Evolutionary conservation across 2,888 invertebrate species (phyloP), one percentile per base, ranked within the genome.

Genomic region (Drosophila flavopinicola): DNA sequence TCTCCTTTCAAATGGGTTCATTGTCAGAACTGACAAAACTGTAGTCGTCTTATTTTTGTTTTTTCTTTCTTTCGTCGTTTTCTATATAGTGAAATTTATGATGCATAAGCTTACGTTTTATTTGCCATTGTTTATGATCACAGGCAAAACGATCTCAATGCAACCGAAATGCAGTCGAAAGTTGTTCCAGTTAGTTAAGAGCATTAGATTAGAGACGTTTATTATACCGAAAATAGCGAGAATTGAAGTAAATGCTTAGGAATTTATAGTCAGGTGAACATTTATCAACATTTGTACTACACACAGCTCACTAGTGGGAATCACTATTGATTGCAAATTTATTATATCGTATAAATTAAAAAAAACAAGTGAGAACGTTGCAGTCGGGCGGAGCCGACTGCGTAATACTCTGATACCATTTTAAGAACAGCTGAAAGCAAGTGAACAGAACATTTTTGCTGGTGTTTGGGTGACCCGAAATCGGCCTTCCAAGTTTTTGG

Each of bases 61-160:
- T 65, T 61, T 32, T 35, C 33, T 39, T 47, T 33, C 17, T 52
- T 29, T 52, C 10, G 9, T 35, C 37, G 20, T 52, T 57, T 59
- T 27, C 38, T 45, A 25, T 48, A 45, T 54, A 57, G 77, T 77
- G 77, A 80, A 80, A 82, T 80, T 80, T 82, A 80, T 75, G 83
- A 75, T 64, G 80, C 79, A 68, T 67, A 70, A 58, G 66, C 48
- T 66, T 30, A 0, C 23, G 30, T 24, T 65, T 72, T 66, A 65
- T 70, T 69, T 44, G 61, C 60, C 66, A 71, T 75, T 78, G 79
- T 72, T 49, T 24, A 49, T 37, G 67, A 38, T 58, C 64, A 65
- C 32, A 42, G 70, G 49, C 57, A 53, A 61, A 57, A 49, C 48
- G 65, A 65, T 52, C 48, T 33, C 41, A 38, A 38, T 58, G 59